Evolutionary conservation across 2,113 vertebrate species (phyloP), one percentile per base, ranked within the genome.

Genomic region (Thunnus thynnus): DNA sequence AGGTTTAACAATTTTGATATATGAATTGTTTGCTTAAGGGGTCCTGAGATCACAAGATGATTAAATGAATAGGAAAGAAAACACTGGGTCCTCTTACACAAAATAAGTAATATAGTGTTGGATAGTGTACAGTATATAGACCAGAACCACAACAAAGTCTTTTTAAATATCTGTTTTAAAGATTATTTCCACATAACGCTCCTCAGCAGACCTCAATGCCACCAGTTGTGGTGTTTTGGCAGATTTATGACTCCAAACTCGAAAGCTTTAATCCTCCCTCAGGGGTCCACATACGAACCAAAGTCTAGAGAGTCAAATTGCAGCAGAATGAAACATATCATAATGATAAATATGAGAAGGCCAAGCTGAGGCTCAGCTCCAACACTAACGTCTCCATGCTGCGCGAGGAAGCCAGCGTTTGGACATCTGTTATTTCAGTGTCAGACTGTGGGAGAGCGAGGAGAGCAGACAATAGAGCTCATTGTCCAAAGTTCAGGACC

Each of bases 361-460:
- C 13, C 17, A 3, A 76, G 18, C 46, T 9, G 65, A 88, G 55
- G 60, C 72, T 68, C 48, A 1, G 20, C 36, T 71, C 77, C 87
- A 88, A 84, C 76, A 76, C 64, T 72, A 89, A 81, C 54, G n/a
- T 74, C 76, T 58, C 60, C 30, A 7, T 17, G 30, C 65, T 63
- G 55, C 3, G 18, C 22, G 74, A 83, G 79, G 84, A 88, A 88
- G 86, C 70, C 76, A 65, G 14, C 66, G 3, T 78, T 66, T 8
- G 65, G 64, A 90, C 86, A 79, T 90, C 87, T 88, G 93, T 91
- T 92, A 86, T 92, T 92, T 84, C 80, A 86, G 84, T 54, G 81
- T 86, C 78, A 70, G 83, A 48, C 84, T 86, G 86, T 64, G 86
- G 88, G 72, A 82, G 80, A 83, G 65, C 13, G 57, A 65, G 8